These are phyloP conservation scores for Lasioglossum figueresi DNA, from an alignment of 2,888 invertebrate species.

Conservation along the genomic window DNA sequence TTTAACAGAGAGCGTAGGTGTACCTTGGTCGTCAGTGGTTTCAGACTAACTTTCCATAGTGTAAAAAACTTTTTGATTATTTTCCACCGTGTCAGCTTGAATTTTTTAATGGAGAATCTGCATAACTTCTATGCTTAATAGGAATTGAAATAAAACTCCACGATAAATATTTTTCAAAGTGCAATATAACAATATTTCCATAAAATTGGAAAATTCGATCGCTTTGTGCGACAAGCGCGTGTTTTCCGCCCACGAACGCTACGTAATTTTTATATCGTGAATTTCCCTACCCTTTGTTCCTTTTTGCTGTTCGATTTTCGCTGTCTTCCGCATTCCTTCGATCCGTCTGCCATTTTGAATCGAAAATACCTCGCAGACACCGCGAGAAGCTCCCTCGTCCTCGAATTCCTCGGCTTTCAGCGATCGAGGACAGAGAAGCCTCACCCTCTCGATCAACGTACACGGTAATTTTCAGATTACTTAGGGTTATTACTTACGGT, in stretches of 20 bases:
- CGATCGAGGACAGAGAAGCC: constrained; percentile 40
- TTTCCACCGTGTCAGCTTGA: background rate
- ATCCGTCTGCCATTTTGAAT: constrained; percentile 85
- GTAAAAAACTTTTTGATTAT: background rate
- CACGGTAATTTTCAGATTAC: constrained; percentile 52
- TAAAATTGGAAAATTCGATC: background rate
- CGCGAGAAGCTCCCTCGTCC: constrained; percentile 58
- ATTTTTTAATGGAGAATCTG: background rate
- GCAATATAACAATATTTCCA: background rate
- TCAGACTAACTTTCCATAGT: background rate
- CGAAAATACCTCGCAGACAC: constrained; percentile 65
- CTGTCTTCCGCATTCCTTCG: constrained; percentile 65
- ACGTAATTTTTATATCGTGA: constrained; percentile 78
- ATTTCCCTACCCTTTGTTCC: constrained; percentile 62
- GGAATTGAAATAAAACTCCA: background rate
- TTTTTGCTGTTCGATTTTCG: constrained; percentile 66
- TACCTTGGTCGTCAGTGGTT: background rate
- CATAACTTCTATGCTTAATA: background rate
- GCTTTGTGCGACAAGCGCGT: background rate
- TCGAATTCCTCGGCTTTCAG: constrained; percentile 52
- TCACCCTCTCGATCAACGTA: constrained; percentile 25
- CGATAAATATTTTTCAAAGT: background rate
- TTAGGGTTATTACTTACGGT: constrained; percentile 32
- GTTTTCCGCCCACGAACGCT: constrained; percentile 68
- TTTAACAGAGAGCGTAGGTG: background rate